Percentiles rank a stretch among this genome's conserved stretches.
Evolutionary conservation across 2,888 invertebrate species (phyloP).

Genomic region (Eledona agricola): DNA sequence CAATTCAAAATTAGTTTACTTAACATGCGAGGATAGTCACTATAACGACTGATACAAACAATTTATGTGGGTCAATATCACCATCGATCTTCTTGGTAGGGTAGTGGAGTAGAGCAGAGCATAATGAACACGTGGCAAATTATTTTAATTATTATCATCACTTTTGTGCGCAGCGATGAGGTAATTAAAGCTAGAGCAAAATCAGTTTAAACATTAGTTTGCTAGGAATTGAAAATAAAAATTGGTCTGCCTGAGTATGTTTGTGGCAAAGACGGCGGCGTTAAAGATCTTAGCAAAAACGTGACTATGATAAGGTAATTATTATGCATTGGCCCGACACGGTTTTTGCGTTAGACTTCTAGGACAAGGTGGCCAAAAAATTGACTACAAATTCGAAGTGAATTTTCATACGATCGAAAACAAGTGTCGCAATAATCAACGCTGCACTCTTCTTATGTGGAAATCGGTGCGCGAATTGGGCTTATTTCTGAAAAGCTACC

Average conservation of each 20-base stretch:
- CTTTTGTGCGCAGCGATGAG: slow-evolving; percentile 17
- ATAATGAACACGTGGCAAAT: slow-evolving; percentile 19
- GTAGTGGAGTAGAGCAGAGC: slow-evolving; percentile 23
- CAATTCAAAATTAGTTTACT: slow-evolving; percentile 70
- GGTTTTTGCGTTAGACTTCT: slow-evolving; percentile 14
- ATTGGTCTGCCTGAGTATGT: slow-evolving; percentile 31
- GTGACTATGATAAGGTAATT: slow-evolving; percentile 35
- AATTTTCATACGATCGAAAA: slow-evolving; percentile 23
- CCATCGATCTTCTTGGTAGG: slow-evolving; percentile 10
- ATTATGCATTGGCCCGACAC: neutral
- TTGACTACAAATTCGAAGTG: slow-evolving; percentile 27
- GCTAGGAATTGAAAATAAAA: slow-evolving; percentile 28
- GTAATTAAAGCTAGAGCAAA: slow-evolving; percentile 20
- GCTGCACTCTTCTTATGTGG: slow-evolving; percentile 36
- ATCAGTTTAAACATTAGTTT: slow-evolving; percentile 1
- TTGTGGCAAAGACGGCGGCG: slow-evolving; percentile 35
- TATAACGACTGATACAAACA: slow-evolving; percentile 34
- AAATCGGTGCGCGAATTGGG: slow-evolving; percentile 29
- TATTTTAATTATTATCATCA: slow-evolving; percentile 10
- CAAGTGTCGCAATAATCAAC: slow-evolving; percentile 29
- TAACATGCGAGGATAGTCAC: slow-evolving; percentile 42
- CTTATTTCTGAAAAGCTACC: slow-evolving; percentile 19
- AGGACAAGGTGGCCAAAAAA: slow-evolving; percentile 11
- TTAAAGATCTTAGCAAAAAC: slow-evolving; percentile 22
- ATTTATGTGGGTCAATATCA: slow-evolving; percentile 33